Evolutionary conservation across 2,888 invertebrate genomes (phyloP).

Genomic region (Argynnis bischoffii): DNA sequence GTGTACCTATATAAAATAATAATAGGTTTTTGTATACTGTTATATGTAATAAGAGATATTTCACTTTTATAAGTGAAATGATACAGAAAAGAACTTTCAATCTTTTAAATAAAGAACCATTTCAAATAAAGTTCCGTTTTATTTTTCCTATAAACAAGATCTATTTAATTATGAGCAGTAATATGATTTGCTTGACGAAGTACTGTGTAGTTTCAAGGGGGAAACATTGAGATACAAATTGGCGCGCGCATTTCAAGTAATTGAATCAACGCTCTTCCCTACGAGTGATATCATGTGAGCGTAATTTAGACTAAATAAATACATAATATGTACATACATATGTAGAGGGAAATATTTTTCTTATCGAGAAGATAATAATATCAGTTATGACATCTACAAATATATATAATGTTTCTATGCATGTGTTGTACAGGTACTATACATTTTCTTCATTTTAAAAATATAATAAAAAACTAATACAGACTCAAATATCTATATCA

Average conservation of each 20-base stretch:
- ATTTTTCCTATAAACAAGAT: constrained; percentile 45
- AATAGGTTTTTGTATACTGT: too few relatives aligned
- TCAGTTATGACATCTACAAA: not conserved
- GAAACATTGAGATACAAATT: constrained; percentile 66
- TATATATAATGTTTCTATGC: too few relatives aligned
- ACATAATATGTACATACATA: constrained; percentile 26
- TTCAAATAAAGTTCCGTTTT: constrained; percentile 11
- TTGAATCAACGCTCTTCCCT: constrained; percentile 69
- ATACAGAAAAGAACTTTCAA: not conserved
- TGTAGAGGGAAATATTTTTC: not conserved
- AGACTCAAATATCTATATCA: too few relatives aligned
- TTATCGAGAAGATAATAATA: not conserved
- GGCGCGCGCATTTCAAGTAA: constrained; percentile 77
- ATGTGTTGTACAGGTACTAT: too few relatives aligned
- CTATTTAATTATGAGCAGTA: constrained; percentile 69
- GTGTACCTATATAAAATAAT: too few relatives aligned
- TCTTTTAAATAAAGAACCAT: not conserved
- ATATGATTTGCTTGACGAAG: constrained; percentile 66
- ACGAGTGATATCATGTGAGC: constrained; percentile 46
- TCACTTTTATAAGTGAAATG: not conserved
- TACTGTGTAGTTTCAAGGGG: constrained; percentile 52
- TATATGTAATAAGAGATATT: too few relatives aligned
- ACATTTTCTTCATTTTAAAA: too few relatives aligned
- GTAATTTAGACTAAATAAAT: constrained; percentile 40
- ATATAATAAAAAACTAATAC: too few relatives aligned